Base-by-base conservation (phyloP, 2,113 vertebrate species). In the Misgurnus anguillicaudatus region DNA sequence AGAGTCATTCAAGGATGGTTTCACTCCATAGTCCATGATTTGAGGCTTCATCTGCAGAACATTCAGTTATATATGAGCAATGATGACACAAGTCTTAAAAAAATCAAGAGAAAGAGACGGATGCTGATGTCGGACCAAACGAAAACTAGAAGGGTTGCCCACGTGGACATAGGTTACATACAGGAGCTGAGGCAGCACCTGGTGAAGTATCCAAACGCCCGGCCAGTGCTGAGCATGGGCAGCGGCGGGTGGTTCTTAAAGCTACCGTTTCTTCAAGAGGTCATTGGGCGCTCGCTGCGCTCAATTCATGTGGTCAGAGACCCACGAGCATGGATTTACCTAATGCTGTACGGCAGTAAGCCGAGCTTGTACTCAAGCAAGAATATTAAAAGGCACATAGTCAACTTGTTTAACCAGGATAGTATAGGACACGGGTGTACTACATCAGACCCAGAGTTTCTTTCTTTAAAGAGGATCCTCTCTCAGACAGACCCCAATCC, bases 211-310 rank as follows among this genome's bases (percentile, higher is more conserved):
- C 95, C 94, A 10, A 91, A 88, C n/a, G 94, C 94, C 0, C 90
- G 93, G 7, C 93, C 93, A 0, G 93, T 95, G 45, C 88, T 96
- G 83, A 93, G 92, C 72, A 86, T 96, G 72, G 92, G 86, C 71
- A 95, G 94, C 57, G 94, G 95, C 31, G 94, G 94, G 82, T 96
- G 95, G 95, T 92, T 94, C 0, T 87, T 95, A 81, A 96, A 96
- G 85, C 90, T 96, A 72, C 92, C 90, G 9, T 95, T 95, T 78
- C 89, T 96, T 64, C 93, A 93, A 57, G 92, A 94, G 78, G 90
- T 94, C 47, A 86, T 96, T 31, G 95, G 94, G 9, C 77, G 85
- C 0, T 92, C 94, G 0, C 79, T 94, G 85, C 94, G 88, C 81
- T 92, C 93, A 0, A 74, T 96, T 55, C 92, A 93, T 21, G 47